These are phyloP conservation scores for Trialeurodes vaporariorum DNA, from an alignment of 1,140 invertebrate species.

Conservation along the genomic window DNA sequence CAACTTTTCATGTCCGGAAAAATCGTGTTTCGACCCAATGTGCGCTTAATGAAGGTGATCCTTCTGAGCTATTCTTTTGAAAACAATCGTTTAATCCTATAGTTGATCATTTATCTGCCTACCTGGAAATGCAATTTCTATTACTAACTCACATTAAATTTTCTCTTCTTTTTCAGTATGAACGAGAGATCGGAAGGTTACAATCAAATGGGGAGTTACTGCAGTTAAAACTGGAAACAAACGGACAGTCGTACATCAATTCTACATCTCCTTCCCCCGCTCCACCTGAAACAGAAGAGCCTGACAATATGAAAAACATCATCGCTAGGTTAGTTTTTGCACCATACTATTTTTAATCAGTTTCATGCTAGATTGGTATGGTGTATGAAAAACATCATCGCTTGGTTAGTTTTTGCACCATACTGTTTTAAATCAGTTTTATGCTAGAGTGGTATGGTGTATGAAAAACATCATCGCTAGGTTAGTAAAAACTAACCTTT, in stretches of 20 bases:
- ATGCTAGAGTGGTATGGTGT: no score
- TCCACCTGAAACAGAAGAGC: slow-evolving; percentile 37
- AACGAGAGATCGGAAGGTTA: slow-evolving; percentile 65
- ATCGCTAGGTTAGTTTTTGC: slow-evolving; percentile 50
- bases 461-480: slow-evolving; percentile 70
- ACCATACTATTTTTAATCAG: no score
- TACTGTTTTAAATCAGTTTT: no score
- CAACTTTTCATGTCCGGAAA: no score
- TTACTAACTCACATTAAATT: slow-evolving; percentile 18
- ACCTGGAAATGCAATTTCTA: neutral
- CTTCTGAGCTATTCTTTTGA: slow-evolving; percentile 5
- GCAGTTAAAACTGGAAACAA: slow-evolving; percentile 47
- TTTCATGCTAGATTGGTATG: no score
- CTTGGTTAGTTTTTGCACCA: slow-evolving; percentile 46
- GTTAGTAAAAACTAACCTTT: no score
- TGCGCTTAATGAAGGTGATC: slow-evolving; percentile 26
- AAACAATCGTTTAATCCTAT: slow-evolving; percentile 20
- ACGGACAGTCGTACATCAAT: slow-evolving; percentile 18
- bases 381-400: slow-evolving; percentile 69
- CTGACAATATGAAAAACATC: slow-evolving; percentile 65
- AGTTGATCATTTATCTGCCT: neutral
- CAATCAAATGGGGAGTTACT: slow-evolving; percentile 61
- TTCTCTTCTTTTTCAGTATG: slow-evolving; percentile 37
- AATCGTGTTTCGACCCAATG: no score
- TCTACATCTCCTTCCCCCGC: slow-evolving; percentile 10